Base-by-base conservation (phyloP, 2,888 invertebrate species). In the Chrysolina oricalcia region DNA sequence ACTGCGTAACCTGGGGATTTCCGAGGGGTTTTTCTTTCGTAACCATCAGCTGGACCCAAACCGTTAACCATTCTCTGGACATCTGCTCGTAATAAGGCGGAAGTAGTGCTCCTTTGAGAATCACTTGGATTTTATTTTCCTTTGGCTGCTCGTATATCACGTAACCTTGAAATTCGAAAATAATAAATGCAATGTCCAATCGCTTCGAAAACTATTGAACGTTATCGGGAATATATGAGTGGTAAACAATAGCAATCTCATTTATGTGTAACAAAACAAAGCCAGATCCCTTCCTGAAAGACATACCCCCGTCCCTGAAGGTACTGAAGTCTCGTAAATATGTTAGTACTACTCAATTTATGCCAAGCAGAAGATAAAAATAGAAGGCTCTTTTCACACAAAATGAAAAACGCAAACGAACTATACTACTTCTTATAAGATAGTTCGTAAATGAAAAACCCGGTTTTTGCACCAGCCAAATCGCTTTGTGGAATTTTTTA, bases 51-150 rank as follows among this genome's bases (percentile, higher is more conserved):
- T 91, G 89, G 10, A 92, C 84, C 90, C 91, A 91, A 27, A 91
- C 87, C 27, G 85, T 86, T 71, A 92, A 83, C 82, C 85, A 88
- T 76, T 89, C 87, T 17, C 83, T 84, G 0, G 91, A 90, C 74
- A 91, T 78, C 87, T 91, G 91, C 62, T 86, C 88, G 80, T 90
- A 90, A 77, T 90, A 90, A 46, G 90, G 87, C 8, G 92, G 90
- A 15, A 92, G 85, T 71, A 94, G 89, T 0, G 93, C 90, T 59
- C 93, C 93, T 81, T 91, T 90, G n/a, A 94, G 80, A 0, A 87
- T 89, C 0, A 93, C 84, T 10, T 89, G 89, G 40, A 94, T 86
- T 74, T 91, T 90, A 73, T 89, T 86, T 68, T 88, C 87, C 11
- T 84, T 83, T 0, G 82, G 81, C 17, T 76, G 71, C 27, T 84